A percentile compares a stretch with the other conserved stretches of the same genome.
phyloP scores from a whole-genome alignment of 2,888 invertebrate species.

The Exocentrus adspersus region DNA sequence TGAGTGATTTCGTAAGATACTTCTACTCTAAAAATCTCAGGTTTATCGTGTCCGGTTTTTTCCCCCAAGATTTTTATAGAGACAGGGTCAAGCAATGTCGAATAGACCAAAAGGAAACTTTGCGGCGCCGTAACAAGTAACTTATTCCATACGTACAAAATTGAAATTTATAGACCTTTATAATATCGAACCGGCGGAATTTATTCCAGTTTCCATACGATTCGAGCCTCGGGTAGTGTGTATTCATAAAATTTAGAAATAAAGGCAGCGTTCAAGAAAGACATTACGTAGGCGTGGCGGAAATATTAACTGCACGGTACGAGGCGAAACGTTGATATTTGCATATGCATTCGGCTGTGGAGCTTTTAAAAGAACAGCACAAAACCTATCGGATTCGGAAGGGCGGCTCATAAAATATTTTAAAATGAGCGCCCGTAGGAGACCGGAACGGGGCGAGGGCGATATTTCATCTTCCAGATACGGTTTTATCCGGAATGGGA shows the following conservation, averaged over 20 bases:
- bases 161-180: no score
- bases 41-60: no score
- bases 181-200: neutral
- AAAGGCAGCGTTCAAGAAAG: neutral
- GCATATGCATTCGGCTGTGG: conserved; percentile 5
- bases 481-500: neutral
- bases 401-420: neutral
- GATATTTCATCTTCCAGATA: conserved; percentile 1
- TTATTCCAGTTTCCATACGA: neutral
- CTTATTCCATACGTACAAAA: no score
- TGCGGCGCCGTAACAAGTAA: no score
- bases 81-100: no score
- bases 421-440: neutral
- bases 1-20: no score
- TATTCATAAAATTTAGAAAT: conserved; percentile 1
- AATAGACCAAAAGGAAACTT: no score
- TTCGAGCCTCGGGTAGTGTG: neutral
- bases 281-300: conserved; percentile 4
- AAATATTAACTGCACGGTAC: neutral
- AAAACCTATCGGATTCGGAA: conserved; percentile 3
- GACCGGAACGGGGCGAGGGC: neutral
- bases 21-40: no score
- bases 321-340: conserved; percentile 8
- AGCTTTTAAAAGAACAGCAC: neutral
- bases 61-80: no score